Base-by-base conservation (phyloP, 2,797 vertebrate genomes). In the Ceyx erithaca region DNA sequence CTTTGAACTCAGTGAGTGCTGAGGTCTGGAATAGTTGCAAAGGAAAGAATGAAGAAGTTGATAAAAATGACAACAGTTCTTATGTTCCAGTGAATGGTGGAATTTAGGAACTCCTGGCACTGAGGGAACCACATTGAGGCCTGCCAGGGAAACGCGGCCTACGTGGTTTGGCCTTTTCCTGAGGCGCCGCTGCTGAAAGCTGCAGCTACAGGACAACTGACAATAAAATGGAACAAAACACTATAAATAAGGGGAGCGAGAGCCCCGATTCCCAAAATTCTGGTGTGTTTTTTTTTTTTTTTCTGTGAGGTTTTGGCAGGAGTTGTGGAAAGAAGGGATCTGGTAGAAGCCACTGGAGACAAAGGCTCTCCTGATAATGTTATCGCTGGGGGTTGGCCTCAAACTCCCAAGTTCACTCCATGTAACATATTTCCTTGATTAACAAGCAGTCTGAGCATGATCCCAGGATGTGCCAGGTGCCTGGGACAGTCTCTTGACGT, bases 21-120 rank as follows among this genome's bases (percentile, higher is more conserved):
- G 85, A 87, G 85, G 73, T 61, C 85, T 92, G 71, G 85, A 88
- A 55, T 69, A 95, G 86, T 95, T 93, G 75, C 85, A 94, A 90
- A 73, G 52, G 52, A 68, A 92, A 91, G 83, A 91, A 94, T 57
- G 76, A 75, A 89, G 62, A 66, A 79, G 87, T 92, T 92, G 90
- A 94, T 93, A 71, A 90, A 92, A 89, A 59, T 3, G 16, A 76
- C 85, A 93, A 85, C 52, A 46, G 12, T 45, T 40, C 37, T 40
- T 40, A 40, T 37, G 26, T 81, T 75, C 76, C 55, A 63, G 54
- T 69, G 90, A 61, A 61, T 22, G 67, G 37, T 40, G 37, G 37
- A 40, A 40, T 3, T 40, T 40, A 14, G 37, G 37, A 14, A 6
- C 14, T 40, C 37, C 37, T 40, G 37, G 37, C 37, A 40, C 37